These are phyloP conservation scores for Frieseomelitta varia DNA, from an alignment of 1,140 invertebrate species.

Conservation along the genomic window DNA sequence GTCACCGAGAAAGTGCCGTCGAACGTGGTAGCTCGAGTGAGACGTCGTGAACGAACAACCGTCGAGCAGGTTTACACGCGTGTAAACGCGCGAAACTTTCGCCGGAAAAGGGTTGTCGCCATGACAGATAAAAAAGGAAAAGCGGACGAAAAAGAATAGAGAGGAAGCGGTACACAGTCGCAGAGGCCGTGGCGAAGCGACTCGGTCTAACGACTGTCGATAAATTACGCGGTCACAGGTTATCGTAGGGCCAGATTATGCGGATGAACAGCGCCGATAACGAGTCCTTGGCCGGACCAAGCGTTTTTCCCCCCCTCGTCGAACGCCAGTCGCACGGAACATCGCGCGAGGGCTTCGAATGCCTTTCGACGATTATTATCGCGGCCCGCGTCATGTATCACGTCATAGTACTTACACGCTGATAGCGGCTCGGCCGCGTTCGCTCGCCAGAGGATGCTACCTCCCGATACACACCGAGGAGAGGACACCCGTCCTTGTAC, in stretches of 20 bases:
- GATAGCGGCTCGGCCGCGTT: constrained; percentile 48
- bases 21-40: constrained; percentile 1
- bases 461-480: constrained; percentile 33
- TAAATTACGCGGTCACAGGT: constrained; percentile 66
- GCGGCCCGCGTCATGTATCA: constrained; percentile 63
- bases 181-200: not conserved
- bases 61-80: not conserved
- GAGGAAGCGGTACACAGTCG: not conserved
- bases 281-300: constrained; percentile 18
- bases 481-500: constrained; percentile 42
- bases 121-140: no score
- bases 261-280: constrained; percentile 60
- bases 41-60: constrained; percentile 22
- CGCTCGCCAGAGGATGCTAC: constrained; percentile 29
- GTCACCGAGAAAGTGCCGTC: not conserved
- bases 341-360: constrained; percentile 50
- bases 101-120: no score
- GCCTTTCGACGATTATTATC: constrained; percentile 67
- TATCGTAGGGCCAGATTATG: constrained; percentile 56
- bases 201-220: constrained; percentile 31
- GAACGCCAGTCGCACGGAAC: constrained; percentile 19
- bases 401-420: constrained; percentile 62
- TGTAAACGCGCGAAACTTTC: not conserved
- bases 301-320: constrained; percentile 24
- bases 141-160: not conserved